Evolutionary conservation across 2,888 invertebrate genomes (phyloP), one percentile per base, ranked within the genome.

Genomic region (Drosophila hawaiiensis): DNA sequence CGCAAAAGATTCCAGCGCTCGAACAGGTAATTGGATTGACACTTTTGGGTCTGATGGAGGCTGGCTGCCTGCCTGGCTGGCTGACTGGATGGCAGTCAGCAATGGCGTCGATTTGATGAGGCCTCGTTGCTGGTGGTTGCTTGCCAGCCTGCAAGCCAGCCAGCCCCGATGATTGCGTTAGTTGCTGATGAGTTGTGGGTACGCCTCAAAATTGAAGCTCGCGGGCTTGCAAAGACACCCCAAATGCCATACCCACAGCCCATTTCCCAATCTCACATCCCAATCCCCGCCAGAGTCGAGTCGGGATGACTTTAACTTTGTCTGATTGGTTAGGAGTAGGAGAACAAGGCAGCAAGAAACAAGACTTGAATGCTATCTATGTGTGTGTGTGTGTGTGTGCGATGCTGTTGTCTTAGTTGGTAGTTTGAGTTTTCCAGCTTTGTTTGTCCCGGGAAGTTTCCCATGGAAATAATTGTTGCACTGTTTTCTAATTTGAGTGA

Each of bases 1-100:
- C 91, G 91, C 91, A 87, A 91, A 88, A 85, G 90, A 91, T 90
- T 91, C 89, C 87, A 78, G 84, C 81, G 82, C 82, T 90, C 91
- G 83, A 91, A 85, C 90, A 91, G 91, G 91, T 91, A 91, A 91
- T 91, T 91, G 92, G 92, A 92, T 92, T 92, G 92, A 92, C 92
- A 92, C 91, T 91, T 92, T 84, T 85, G 87, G 91, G 82, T 88
- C 80, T 91, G 80, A 31, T 66, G 82, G 55, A 59, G 61, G 73
- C 62, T 33, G 53, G 59, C 35, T 16, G 61, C 9, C 43, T 37
- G 50, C 3, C 31, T 33, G 43, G 55, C 33, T 16, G 61, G 25
- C 37, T 37, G 50, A 19, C 31, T 37, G 41, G 25, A 49, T 35
- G 71, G 25, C 47, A 68, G 76, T 25, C 63, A 63, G 68, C 76